These are phyloP conservation scores for Hybos culiciformis DNA, from an alignment of 2,888 invertebrate species.

Conservation along the genomic window DNA sequence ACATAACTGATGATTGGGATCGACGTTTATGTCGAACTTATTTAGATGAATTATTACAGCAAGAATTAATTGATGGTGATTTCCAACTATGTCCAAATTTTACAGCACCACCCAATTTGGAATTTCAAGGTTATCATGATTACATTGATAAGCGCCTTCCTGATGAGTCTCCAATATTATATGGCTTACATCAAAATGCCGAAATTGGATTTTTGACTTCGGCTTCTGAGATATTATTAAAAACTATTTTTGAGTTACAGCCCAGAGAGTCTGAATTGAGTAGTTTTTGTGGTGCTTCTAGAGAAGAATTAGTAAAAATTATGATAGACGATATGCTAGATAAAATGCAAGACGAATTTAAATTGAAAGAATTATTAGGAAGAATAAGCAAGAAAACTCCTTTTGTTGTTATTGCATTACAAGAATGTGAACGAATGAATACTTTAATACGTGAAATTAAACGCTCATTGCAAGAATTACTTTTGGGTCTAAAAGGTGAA, in stretches of 20 bases:
- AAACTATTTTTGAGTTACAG: constrained; percentile 79
- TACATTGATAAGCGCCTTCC: constrained; percentile 81
- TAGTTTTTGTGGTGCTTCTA: constrained; percentile 45
- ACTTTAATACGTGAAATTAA: constrained; percentile 68
- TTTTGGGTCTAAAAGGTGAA: constrained; percentile 86
- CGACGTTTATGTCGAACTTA: constrained; percentile 74
- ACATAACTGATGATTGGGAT: constrained; percentile 96
- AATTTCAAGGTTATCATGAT: constrained; percentile 73
- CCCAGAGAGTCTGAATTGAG: constrained; percentile 54
- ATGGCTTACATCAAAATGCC: constrained; percentile 89
- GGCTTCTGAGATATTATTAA: constrained; percentile 71
- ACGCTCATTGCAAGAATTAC: constrained; percentile 69
- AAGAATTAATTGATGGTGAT: constrained; percentile 80
- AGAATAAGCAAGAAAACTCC: constrained; percentile 85
- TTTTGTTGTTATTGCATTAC: constrained; percentile 79
- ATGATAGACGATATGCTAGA: constrained; percentile 79
- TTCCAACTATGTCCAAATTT: constrained; percentile 71
- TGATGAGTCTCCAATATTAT: constrained; percentile 76
- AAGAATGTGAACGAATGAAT: constrained; percentile 95
- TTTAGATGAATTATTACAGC: constrained; percentile 73
- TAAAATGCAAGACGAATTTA: constrained; percentile 81
- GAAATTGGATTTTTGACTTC: constrained; percentile 87
- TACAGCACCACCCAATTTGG: constrained; percentile 74
- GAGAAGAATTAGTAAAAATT: constrained; percentile 63
- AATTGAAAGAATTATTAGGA: constrained; percentile 67